Percentiles rank a stretch among this genome's conserved stretches.
Evolutionary conservation across 2,797 vertebrate genomes (phyloP).

Genomic region (Phataginus tetradactyla): DNA sequence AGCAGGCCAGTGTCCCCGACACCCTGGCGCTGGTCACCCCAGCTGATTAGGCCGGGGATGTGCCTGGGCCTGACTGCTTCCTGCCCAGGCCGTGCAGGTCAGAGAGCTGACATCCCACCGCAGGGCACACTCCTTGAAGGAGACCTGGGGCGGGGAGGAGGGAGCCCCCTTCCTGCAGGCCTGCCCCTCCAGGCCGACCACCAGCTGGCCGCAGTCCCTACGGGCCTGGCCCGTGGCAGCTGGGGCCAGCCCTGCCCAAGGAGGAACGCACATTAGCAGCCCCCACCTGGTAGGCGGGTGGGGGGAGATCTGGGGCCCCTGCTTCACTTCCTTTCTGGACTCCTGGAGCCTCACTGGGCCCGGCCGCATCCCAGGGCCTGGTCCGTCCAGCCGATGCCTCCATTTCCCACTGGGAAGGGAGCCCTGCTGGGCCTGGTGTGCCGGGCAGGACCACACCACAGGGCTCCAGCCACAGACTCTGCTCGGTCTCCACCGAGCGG

Average conservation of each 20-base stretch:
- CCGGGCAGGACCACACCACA: neutral
- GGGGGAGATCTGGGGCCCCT: neutral
- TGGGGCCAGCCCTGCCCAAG: neutral
- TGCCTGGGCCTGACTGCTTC: neutral
- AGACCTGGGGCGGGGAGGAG: neutral
- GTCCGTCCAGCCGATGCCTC: rapidly evolving
- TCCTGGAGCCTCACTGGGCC: neutral
- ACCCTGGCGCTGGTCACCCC: neutral
- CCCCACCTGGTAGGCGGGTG: rapidly evolving
- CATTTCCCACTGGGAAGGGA: neutral
- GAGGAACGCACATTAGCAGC: rapidly evolving
- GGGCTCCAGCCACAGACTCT: neutral
- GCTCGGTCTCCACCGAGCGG: too few relatives aligned
- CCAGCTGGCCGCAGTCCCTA: rapidly evolving
- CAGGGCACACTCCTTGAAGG: neutral
- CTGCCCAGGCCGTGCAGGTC: neutral
- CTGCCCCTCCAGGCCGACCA: neutral
- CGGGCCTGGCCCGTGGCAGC: neutral
- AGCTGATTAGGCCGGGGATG: neutral
- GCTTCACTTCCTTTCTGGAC: rapidly evolving
- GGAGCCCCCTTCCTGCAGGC: neutral
- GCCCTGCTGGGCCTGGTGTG: neutral
- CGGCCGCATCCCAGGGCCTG: rapidly evolving
- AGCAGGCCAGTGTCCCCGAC: rapidly evolving
- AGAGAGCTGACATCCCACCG: neutral